Conservation (phyloP, 30 jellyfish, hydroid and myxozoan species). For the Hydractinia symbiolongicarpus region DNA sequence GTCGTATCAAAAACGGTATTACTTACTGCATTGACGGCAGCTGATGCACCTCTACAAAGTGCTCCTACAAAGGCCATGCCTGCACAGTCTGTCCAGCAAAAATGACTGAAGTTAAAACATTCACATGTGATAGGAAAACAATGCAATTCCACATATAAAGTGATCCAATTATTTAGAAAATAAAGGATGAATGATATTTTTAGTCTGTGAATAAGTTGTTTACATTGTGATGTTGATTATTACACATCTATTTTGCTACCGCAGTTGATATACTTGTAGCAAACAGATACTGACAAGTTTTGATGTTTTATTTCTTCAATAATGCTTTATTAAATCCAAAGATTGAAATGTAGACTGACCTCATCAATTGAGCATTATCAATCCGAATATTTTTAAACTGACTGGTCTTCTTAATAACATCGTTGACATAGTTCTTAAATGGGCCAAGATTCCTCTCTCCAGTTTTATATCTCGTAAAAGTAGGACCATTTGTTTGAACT, state of each 20-base stretch:
- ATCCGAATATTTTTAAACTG: conserved; percentile 17
- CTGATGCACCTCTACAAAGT: conserved; percentile 35
- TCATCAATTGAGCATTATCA: conserved; percentile 21
- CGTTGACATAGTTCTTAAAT: conserved; percentile 15
- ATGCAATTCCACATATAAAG: too few relatives aligned
- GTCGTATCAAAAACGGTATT: too few relatives aligned
- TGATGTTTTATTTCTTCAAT: too few relatives aligned
- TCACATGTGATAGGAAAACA: too few relatives aligned
- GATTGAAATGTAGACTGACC: conserved; percentile 7
- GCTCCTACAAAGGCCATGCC: conserved; percentile 70
- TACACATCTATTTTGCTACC: too few relatives aligned
- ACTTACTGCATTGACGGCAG: conserved; percentile 47
- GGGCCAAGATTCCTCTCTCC: conserved; percentile 6
- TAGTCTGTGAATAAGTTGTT: too few relatives aligned
- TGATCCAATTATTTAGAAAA: too few relatives aligned
- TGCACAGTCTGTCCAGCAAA: conserved; percentile 24
- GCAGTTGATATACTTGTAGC: too few relatives aligned
- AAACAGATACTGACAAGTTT: too few relatives aligned
- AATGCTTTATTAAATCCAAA: too few relatives aligned
- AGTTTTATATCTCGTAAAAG: conserved; percentile 11
- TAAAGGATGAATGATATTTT: too few relatives aligned
- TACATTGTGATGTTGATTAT: too few relatives aligned
- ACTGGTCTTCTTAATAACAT: conserved; percentile 15
- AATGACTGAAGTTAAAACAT: neutral
- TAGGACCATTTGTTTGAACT: conserved; percentile 48